A percentile compares a stretch with the other conserved stretches of the same genome.
phyloP scores from a whole-genome alignment of 2,797 vertebrate species.

The Tapera naevia region DNA sequence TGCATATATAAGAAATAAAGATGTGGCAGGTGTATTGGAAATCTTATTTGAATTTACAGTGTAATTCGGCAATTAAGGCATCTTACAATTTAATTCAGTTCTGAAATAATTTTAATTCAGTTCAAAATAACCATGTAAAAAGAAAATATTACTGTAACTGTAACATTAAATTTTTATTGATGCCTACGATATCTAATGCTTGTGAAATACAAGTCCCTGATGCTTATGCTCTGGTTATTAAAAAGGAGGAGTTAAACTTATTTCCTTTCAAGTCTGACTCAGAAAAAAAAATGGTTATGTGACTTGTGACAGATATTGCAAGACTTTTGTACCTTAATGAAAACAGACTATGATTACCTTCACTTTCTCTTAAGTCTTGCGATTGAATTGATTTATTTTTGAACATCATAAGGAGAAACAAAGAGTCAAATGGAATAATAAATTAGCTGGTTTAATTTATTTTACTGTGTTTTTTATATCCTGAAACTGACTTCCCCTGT shows the following conservation, averaged over 20 bases:
- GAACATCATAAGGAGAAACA: neutral
- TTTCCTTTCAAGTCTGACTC: neutral
- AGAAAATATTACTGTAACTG: neutral
- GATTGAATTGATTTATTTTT: slow-evolving; percentile 15
- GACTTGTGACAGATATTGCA: neutral
- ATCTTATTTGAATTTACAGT: neutral
- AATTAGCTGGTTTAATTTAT: neutral
- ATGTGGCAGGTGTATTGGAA: neutral
- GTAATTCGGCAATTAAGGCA: neutral
- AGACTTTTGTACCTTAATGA: slow-evolving; percentile 10
- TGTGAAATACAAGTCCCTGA: neutral
- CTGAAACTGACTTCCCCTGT: neutral
- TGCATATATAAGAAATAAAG: neutral
- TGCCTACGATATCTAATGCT: neutral
- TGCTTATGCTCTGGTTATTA: neutral
- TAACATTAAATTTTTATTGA: neutral
- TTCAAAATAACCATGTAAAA: neutral
- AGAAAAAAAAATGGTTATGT: neutral
- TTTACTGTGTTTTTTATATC: neutral
- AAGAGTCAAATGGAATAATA: slow-evolving; percentile 4
- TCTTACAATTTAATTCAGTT: neutral
- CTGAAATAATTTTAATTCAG: neutral
- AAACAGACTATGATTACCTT: neutral
- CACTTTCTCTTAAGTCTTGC: neutral
- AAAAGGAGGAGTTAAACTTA: neutral